Evolutionary conservation across 2,797 vertebrate species (phyloP).

Genomic region (Pseudochaenichthys georgianus): DNA sequence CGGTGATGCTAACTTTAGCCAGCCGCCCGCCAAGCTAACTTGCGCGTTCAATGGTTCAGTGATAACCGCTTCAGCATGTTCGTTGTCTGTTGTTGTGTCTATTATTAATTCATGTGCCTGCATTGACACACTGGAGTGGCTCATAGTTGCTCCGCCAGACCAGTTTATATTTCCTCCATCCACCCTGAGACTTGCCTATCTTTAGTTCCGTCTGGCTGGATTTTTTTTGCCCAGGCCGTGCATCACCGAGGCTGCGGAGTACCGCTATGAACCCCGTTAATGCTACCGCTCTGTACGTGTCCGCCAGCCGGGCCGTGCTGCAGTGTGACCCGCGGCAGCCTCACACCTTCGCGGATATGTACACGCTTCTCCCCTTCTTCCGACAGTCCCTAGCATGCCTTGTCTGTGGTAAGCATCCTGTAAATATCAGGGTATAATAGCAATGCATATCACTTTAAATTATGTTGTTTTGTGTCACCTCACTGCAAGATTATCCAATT

Average conservation of each 20-base stretch:
- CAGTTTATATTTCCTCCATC: conserved; percentile 18
- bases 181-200: conserved; percentile 37
- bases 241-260: conserved; percentile 71
- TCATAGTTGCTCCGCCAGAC: conserved; percentile 39
- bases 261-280: conserved; percentile 96
- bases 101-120: conserved; percentile 52
- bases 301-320: conserved; percentile 95
- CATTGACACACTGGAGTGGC: conserved; percentile 39
- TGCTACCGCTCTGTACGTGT: conserved; percentile 95
- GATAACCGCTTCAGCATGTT: conserved; percentile 57
- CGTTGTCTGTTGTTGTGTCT: conserved; percentile 42
- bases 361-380: conserved; percentile 94
- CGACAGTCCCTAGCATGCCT: conserved; percentile 94
- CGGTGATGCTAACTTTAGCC: conserved; percentile 66
- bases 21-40: conserved; percentile 68
- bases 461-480: neutral
- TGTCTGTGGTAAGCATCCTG: conserved; percentile 87
- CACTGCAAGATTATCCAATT: neutral
- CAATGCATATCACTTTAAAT: rapidly evolving
- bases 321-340: conserved; percentile 94
- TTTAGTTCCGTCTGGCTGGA: conserved; percentile 48
- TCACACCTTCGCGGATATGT: conserved; percentile 91
- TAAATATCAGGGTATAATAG: too few species aligned
- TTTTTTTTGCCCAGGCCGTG: conserved; percentile 65
- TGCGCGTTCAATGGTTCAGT: conserved; percentile 59